phyloP scores from a whole-genome alignment of 1,140 invertebrate species.

The Colletes latitarsis region DNA sequence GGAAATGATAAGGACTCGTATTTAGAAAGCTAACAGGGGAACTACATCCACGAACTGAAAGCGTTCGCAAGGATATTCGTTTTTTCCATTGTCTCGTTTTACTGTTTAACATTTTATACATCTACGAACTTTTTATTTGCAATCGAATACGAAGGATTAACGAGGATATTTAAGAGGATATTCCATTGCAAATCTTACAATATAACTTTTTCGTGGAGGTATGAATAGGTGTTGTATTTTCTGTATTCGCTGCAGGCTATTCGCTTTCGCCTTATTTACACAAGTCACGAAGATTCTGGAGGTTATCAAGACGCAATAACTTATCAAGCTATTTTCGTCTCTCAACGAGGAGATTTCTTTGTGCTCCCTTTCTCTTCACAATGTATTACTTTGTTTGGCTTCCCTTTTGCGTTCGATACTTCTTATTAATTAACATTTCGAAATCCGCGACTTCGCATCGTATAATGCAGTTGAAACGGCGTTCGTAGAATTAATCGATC shows the following conservation, averaged over 20 bases:
- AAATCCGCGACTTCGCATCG: neutral
- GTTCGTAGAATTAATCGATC: too few species aligned
- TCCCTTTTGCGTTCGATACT: neutral
- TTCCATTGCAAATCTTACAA: too few species aligned
- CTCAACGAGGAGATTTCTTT: constrained; percentile 18
- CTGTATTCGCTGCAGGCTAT: neutral
- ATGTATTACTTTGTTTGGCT: neutral
- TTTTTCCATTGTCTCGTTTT: constrained; percentile 23
- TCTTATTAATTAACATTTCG: neutral
- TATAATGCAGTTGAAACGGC: too few species aligned
- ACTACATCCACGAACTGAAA: neutral
- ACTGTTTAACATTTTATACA: neutral
- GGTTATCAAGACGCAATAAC: constrained; percentile 12
- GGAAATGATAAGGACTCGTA: constrained; percentile 16
- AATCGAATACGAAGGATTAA: neutral
- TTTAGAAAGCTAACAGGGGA: constrained; percentile 10
- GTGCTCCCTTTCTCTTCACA: neutral
- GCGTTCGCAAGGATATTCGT: constrained; percentile 13
- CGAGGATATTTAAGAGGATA: too few species aligned
- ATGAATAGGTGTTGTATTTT: too few species aligned
- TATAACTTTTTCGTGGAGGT: too few species aligned
- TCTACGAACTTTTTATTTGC: neutral
- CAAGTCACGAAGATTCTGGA: neutral
- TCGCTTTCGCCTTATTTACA: neutral
- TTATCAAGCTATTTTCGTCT: constrained; percentile 14